phyloP scores from a whole-genome alignment of 2,888 invertebrate genomes.

The Actias luna region DNA sequence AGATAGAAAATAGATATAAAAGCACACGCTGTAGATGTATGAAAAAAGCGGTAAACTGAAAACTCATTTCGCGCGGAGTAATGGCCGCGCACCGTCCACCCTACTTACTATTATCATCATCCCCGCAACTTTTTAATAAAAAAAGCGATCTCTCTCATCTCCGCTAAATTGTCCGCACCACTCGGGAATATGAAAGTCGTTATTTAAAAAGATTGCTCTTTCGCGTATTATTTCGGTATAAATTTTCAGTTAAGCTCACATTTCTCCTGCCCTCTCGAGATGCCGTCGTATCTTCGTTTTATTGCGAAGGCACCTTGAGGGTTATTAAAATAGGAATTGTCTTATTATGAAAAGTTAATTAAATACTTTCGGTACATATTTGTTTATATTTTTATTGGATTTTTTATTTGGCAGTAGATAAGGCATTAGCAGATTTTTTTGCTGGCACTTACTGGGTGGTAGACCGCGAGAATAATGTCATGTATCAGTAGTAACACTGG shows the following conservation, averaged over 20 bases:
- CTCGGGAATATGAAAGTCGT: constrained; percentile 80
- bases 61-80: constrained; percentile 75
- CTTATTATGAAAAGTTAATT: constrained; percentile 46
- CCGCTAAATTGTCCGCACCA: constrained; percentile 76
- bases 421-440: too few species aligned
- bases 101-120: constrained; percentile 59
- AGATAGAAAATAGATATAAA: too few species aligned
- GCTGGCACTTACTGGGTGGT: too few species aligned
- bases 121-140: constrained; percentile 69
- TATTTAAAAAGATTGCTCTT: constrained; percentile 78
- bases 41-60: constrained; percentile 66
- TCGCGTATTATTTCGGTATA: constrained; percentile 78
- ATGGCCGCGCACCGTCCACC: constrained; percentile 54
- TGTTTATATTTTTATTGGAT: too few species aligned
- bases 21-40: constrained; percentile 41
- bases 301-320: constrained; percentile 50
- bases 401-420: too few species aligned
- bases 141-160: constrained; percentile 69
- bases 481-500: too few species aligned
- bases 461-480: too few species aligned
- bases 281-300: constrained; percentile 56
- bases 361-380: constrained; percentile 26
- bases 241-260: constrained; percentile 71
- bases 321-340: constrained; percentile 50
- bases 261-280: constrained; percentile 48